Conservation (phyloP, 2,797 vertebrate species). For the Cyclura pinguis region DNA sequence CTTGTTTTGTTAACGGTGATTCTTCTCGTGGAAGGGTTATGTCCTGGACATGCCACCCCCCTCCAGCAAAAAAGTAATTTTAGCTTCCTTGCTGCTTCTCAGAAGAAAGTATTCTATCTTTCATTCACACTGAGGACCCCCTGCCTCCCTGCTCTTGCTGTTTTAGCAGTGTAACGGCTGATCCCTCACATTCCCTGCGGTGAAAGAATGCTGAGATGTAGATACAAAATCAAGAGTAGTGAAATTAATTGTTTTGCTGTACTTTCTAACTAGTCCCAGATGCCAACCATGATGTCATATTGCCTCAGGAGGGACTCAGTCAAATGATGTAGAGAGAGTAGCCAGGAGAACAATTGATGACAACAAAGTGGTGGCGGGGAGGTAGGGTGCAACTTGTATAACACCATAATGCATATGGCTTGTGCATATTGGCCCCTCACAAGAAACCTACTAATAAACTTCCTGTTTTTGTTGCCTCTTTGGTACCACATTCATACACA, state of each 20-base stretch:
- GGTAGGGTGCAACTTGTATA: not conserved
- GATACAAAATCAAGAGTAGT: not conserved
- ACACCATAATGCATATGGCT: not conserved
- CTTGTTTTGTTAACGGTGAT: conserved; percentile 7
- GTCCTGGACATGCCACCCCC: not conserved
- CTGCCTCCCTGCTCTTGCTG: not conserved
- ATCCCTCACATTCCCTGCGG: not conserved
- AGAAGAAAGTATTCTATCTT: conserved; percentile 3
- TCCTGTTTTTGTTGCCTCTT: not conserved
- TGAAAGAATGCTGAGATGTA: conserved; percentile 18
- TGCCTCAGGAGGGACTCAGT: fast-evolving
- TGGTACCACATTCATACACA: not conserved
- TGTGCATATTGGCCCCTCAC: too few species aligned
- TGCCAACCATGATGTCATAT: not conserved
- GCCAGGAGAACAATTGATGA: not conserved
- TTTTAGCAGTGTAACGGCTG: conserved; percentile 9
- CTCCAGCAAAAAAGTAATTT: not conserved
- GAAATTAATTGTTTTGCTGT: conserved; percentile 2
- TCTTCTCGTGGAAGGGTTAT: not conserved
- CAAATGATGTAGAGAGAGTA: not conserved
- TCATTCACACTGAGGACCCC: not conserved
- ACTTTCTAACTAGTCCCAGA: not conserved
- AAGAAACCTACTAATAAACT: too few species aligned
- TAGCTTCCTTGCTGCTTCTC: conserved; percentile 11
- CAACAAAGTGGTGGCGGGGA: not conserved